Evolutionary conservation across 1,140 invertebrate species (phyloP).

Genomic region (Pseudomyrmex sp.): DNA sequence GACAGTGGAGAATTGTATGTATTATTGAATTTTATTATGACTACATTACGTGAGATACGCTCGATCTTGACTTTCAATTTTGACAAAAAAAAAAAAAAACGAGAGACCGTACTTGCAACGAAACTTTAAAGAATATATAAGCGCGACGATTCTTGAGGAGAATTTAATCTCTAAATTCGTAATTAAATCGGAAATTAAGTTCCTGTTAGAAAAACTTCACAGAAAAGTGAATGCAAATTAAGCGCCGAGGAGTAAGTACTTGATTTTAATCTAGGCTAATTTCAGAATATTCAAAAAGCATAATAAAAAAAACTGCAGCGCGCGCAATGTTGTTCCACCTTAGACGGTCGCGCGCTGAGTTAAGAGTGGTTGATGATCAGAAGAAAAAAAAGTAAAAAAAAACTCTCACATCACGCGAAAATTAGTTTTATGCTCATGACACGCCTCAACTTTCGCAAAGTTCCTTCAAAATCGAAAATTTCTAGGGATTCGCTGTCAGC

Average conservation of each 20-base stretch:
- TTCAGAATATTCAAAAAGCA: background rate
- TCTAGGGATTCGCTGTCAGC: background rate
- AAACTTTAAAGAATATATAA: background rate
- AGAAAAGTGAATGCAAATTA: constrained; percentile 29
- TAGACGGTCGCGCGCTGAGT: background rate
- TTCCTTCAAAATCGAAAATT: background rate
- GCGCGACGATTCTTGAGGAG: background rate
- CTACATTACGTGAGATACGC: too few species aligned
- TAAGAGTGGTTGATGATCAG: background rate
- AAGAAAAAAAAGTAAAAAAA: background rate
- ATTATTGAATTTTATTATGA: background rate
- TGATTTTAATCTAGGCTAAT: constrained; percentile 4
- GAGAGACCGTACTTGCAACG: background rate
- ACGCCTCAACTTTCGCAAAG: background rate
- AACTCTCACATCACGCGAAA: background rate
- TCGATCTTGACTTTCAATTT: background rate
- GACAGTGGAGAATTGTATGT: background rate
- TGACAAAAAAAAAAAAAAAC: background rate
- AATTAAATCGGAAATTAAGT: background rate
- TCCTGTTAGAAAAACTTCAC: background rate
- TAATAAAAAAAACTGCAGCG: background rate
- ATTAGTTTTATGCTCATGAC: background rate
- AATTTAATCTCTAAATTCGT: background rate
- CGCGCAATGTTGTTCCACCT: background rate
- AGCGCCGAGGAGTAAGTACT: background rate